phyloP scores from a whole-genome alignment of 2,888 invertebrate genomes.

The Thelaira solivaga region DNA sequence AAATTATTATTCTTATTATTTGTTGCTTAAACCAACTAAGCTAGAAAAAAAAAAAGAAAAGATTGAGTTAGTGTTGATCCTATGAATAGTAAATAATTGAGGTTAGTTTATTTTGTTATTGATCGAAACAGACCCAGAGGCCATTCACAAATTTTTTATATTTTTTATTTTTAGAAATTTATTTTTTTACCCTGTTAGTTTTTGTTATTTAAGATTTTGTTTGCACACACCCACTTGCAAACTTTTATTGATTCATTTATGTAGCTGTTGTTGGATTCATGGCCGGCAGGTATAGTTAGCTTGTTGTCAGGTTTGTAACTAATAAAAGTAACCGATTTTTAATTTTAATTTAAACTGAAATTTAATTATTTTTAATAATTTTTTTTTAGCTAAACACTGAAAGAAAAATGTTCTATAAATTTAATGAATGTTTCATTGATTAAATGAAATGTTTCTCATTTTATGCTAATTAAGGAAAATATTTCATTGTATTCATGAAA shows the following conservation, averaged over 20 bases:
- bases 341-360: no score
- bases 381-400: no score
- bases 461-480: no score
- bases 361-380: no score
- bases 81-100: conserved; percentile 62
- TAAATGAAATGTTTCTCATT: no score
- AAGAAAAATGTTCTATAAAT: no score
- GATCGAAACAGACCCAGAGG: conserved; percentile 58
- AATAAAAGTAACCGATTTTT: not conserved
- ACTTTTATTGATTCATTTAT: conserved; percentile 9
- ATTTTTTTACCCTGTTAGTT: not conserved
- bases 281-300: not conserved
- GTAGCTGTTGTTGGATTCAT: not conserved
- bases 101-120: conserved; percentile 62
- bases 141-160: conserved; percentile 30
- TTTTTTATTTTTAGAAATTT: not conserved
- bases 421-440: no score
- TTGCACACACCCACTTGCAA: conserved; percentile 32
- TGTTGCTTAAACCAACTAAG: not conserved
- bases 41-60: conserved; percentile 9
- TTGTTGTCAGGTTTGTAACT: not conserved
- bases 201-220: conserved; percentile 2
- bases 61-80: conserved; percentile 59
- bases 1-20: not conserved
- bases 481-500: no score